These are phyloP conservation scores for Equus przewalskii DNA, from an alignment of 2,113 vertebrate species.

Conservation along the genomic window DNA sequence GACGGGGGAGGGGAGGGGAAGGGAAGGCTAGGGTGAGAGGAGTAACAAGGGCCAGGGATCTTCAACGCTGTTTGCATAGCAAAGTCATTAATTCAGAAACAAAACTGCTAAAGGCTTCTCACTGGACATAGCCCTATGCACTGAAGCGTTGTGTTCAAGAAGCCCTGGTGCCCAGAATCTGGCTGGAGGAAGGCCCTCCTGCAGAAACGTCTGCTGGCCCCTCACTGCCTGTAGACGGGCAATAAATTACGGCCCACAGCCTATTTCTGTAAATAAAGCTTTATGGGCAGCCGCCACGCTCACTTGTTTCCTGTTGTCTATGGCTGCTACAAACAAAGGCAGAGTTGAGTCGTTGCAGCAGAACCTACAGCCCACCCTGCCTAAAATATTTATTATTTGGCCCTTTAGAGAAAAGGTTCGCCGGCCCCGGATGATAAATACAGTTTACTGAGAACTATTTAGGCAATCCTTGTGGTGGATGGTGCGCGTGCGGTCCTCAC, in stretches of 20 bases:
- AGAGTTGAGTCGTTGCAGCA: background rate
- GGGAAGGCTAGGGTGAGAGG: background rate
- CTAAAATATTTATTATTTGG: background rate
- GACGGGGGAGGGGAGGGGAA: background rate
- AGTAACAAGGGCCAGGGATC: no score
- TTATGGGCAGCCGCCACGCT: background rate
- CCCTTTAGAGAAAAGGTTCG: background rate
- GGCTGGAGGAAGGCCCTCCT: accelerated
- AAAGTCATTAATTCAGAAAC: background rate
- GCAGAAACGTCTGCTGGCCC: background rate
- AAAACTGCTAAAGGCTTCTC: background rate
- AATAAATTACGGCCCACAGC: no score
- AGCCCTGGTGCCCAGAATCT: no score
- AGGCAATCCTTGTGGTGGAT: no score
- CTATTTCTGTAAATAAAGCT: background rate
- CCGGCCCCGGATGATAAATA: background rate
- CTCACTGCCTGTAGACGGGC: background rate
- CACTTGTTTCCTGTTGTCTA: background rate
- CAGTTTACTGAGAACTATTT: background rate
- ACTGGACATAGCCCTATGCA: background rate
- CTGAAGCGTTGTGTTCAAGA: no score
- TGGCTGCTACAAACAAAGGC: background rate
- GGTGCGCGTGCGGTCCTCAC: background rate
- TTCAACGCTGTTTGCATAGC: background rate
- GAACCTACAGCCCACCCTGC: background rate